phyloP scores from a whole-genome alignment of 2,113 vertebrate species.

The Athene cunicularia region DNA sequence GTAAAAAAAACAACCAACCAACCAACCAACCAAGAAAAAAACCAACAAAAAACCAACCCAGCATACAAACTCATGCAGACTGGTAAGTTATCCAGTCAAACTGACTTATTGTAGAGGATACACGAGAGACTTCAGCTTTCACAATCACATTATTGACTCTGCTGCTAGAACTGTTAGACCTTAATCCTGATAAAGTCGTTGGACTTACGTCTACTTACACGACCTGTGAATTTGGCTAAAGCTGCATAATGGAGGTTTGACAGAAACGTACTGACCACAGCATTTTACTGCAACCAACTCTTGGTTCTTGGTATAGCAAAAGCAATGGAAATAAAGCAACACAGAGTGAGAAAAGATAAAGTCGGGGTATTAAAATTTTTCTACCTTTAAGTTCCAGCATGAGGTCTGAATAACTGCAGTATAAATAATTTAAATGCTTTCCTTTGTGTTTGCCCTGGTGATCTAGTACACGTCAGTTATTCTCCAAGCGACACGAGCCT shows the following conservation, averaged over 20 bases:
- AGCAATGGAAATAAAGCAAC: neutral
- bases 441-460: neutral
- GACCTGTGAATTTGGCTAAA: neutral
- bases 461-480: neutral
- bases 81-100: neutral
- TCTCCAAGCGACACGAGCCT: neutral
- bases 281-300: neutral
- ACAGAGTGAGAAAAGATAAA: neutral
- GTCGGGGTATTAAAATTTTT: neutral
- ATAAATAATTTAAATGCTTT: neutral
- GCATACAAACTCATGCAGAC: neutral
- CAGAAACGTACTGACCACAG: neutral
- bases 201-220: neutral
- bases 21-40: neutral
- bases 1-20: neutral
- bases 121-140: neutral
- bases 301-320: constrained; percentile 37
- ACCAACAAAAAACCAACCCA: neutral
- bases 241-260: neutral
- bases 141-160: neutral
- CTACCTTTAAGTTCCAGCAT: neutral
- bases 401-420: neutral
- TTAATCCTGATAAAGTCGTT: neutral
- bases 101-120: neutral
- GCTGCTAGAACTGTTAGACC: neutral